Evolutionary conservation across 2,113 vertebrate species (phyloP).

Genomic region (Lota lota): DNA sequence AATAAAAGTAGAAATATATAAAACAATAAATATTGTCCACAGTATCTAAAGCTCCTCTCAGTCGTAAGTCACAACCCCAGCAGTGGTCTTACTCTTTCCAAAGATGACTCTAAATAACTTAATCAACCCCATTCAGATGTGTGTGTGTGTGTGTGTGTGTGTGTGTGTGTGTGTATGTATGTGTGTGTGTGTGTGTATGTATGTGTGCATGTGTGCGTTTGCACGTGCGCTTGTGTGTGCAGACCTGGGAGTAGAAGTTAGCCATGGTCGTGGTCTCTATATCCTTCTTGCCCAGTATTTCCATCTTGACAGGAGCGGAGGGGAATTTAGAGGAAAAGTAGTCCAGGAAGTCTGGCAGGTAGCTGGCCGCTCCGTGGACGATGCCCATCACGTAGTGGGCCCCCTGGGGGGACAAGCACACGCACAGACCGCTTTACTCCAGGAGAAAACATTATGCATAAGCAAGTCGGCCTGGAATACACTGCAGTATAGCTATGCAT

Average conservation of each 20-base stretch:
- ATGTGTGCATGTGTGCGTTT: not conserved
- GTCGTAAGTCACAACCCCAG: too few relatives aligned
- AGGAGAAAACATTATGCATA: too few relatives aligned
- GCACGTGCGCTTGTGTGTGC: conserved; percentile 26
- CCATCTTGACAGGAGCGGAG: conserved; percentile 96
- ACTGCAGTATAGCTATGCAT: too few relatives aligned
- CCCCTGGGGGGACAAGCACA: conserved; percentile 56
- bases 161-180: conserved; percentile 4
- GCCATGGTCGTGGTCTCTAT: conserved; percentile 98
- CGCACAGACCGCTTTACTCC: too few relatives aligned
- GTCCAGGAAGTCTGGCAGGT: conserved; percentile 96
- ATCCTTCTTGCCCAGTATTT: conserved; percentile 98
- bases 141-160: not conserved
- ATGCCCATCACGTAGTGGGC: conserved; percentile 97
- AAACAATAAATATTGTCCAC: too few relatives aligned
- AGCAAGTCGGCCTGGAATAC: too few relatives aligned
- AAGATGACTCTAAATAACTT: too few relatives aligned
- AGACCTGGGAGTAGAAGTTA: conserved; percentile 97
- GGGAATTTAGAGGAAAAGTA: conserved; percentile 98
- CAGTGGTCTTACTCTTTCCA: too few relatives aligned
- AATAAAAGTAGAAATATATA: too few relatives aligned
- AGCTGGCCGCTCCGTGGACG: conserved; percentile 92
- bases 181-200: not conserved
- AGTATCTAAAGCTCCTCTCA: too few relatives aligned
- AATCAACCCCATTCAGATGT: not conserved